Evolutionary conservation across 2,797 vertebrate genomes (phyloP).

Genomic region (Aphelocoma californica): DNA sequence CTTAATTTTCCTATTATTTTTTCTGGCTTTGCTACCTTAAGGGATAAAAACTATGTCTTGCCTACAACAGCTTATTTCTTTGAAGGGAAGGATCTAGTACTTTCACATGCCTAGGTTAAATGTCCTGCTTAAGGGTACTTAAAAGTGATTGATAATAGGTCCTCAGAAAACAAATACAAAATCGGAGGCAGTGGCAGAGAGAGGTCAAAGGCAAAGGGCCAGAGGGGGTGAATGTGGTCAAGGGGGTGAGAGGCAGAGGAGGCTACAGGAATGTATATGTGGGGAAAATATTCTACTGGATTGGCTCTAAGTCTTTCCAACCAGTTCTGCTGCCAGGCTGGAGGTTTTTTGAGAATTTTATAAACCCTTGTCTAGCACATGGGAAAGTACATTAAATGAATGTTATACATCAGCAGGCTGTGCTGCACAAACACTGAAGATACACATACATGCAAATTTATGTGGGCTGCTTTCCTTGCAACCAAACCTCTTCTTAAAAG

Average conservation of each 20-base stretch:
- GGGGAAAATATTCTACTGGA: not conserved
- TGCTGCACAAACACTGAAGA: not conserved
- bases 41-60: not conserved
- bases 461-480: not conserved
- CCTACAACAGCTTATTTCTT: not conserved
- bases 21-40: not conserved
- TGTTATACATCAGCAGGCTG: rapidly evolving
- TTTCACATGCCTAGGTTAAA: conserved; percentile 31
- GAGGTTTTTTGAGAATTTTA: not conserved
- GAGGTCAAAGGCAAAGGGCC: conserved; percentile 66
- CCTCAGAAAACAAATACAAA: conserved; percentile 59
- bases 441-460: not conserved
- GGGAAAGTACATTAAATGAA: not conserved
- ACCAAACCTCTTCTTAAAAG: not conserved
- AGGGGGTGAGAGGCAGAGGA: not conserved
- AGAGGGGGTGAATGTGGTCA: conserved; percentile 9
- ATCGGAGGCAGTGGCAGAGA: conserved; percentile 43
- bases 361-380: not conserved
- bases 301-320: not conserved
- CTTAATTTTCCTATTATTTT: not conserved
- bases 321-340: not conserved
- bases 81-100: not conserved
- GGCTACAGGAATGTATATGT: not conserved
- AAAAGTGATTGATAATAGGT: conserved; percentile 53
- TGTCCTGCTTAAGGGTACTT: conserved; percentile 11